Conservation (phyloP, 2,888 invertebrate genomes). For the Limnephilus rhombicus region DNA sequence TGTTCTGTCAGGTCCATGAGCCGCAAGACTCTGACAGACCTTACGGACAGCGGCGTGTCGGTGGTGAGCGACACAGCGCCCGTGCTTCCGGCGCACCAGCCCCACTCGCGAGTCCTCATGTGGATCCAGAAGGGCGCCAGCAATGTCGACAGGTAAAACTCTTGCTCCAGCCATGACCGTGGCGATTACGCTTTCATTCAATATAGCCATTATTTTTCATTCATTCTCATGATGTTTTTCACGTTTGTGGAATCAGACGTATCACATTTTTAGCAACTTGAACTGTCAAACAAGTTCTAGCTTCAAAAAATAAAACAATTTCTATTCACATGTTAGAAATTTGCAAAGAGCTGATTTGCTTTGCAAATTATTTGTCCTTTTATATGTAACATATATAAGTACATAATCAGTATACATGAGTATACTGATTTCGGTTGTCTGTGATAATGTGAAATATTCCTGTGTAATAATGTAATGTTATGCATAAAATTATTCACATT, state of each 20-base stretch:
- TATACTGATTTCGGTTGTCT: no score
- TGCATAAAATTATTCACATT: no score
- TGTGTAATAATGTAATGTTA: no score
- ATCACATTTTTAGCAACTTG: no score
- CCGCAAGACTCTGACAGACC: conserved; percentile 84
- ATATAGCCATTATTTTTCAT: not conserved
- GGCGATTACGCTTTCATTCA: not conserved
- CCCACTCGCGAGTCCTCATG: conserved; percentile 71
- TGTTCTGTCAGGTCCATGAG: conserved; percentile 69
- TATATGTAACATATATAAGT: no score
- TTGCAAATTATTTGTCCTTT: no score
- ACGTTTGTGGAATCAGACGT: not conserved
- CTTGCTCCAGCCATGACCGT: not conserved
- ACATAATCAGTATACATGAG: no score
- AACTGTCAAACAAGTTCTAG: no score
- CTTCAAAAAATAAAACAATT: no score
- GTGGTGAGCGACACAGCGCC: conserved; percentile 82
- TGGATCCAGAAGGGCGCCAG: conserved; percentile 72
- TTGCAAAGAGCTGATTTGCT: no score
- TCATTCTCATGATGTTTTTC: not conserved
- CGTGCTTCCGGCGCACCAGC: conserved; percentile 64
- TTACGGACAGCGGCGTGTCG: conserved; percentile 88
- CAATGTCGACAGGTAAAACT: conserved; percentile 62
- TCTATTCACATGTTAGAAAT: no score
- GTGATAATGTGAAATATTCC: no score